Percentiles rank a stretch among this genome's conserved stretches.
These are phyloP conservation scores for Hypothenemus hampei DNA, from an alignment of 1,140 invertebrate genomes.

Conservation along the genomic window DNA sequence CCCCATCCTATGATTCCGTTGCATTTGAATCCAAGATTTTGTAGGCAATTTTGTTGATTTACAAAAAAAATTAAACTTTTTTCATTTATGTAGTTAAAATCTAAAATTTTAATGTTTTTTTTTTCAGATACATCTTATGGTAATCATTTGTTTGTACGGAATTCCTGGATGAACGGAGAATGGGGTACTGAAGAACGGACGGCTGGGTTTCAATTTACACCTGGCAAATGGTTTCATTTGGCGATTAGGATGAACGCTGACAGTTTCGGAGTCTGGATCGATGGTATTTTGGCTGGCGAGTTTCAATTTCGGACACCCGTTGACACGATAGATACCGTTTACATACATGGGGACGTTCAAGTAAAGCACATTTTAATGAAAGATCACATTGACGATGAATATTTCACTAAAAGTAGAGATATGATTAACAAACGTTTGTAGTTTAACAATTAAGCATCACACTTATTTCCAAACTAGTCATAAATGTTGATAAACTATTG, in stretches of 20 bases:
- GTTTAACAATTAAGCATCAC: too few species aligned
- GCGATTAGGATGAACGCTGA: constrained; percentile 41
- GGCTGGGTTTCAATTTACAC: constrained; percentile 47
- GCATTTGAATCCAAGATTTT: constrained; percentile 62
- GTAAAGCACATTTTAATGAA: constrained; percentile 31
- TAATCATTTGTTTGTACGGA: constrained; percentile 45
- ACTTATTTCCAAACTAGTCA: too few species aligned
- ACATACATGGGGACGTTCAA: constrained; percentile 48
- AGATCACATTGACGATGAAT: constrained; percentile 22
- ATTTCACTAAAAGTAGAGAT: constrained; percentile 12
- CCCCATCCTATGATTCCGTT: constrained; percentile 58
- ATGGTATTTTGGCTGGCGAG: constrained; percentile 45
- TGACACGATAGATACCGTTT: constrained; percentile 45
- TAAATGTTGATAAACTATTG: too few species aligned
- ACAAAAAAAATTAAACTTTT: background rate
- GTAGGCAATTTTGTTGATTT: constrained; percentile 38
- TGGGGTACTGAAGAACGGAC: constrained; percentile 49
- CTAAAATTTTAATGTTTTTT: background rate
- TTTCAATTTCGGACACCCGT: constrained; percentile 40
- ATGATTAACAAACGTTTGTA: constrained; percentile 1
- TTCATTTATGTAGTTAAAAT: background rate
- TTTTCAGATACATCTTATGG: constrained; percentile 22
- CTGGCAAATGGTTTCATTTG: constrained; percentile 45
- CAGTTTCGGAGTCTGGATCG: constrained; percentile 47
- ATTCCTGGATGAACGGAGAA: constrained; percentile 48